A percentile compares a stretch with the other conserved stretches of the same genome.
These are phyloP conservation scores for Ptychochromis oligacanthus DNA, from an alignment of 2,113 vertebrate genomes.

Conservation along the genomic window DNA sequence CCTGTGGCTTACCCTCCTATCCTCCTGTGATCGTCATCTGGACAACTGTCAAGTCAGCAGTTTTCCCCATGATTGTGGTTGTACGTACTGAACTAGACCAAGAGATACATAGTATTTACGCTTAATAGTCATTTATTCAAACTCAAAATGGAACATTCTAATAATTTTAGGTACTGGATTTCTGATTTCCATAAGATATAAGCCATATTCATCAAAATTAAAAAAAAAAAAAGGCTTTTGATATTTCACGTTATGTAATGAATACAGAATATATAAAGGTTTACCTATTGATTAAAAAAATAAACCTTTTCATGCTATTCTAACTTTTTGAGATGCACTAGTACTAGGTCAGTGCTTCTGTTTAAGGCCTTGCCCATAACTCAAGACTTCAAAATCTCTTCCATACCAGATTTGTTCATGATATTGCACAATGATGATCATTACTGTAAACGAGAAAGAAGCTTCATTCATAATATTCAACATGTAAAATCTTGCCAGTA, in stretches of 20 bases:
- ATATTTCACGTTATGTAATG: too few species aligned
- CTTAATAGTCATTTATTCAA: too few species aligned
- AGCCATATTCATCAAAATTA: too few species aligned
- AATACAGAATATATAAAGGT: too few species aligned
- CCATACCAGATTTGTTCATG: background rate
- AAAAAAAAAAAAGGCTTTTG: too few species aligned
- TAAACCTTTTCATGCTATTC: too few species aligned
- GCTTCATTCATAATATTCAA: constrained; percentile 8
- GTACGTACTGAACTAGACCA: background rate
- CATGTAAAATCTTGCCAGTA: background rate
- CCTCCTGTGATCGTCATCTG: background rate
- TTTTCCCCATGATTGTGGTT: background rate
- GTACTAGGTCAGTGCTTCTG: background rate
- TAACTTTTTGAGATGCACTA: background rate
- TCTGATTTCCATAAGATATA: too few species aligned
- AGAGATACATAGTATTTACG: too few species aligned
- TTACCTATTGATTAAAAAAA: too few species aligned
- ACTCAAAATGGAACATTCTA: too few species aligned
- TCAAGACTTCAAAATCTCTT: background rate
- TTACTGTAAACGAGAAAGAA: background rate
- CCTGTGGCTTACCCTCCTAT: background rate
- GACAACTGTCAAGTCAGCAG: background rate
- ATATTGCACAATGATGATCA: constrained; percentile 6
- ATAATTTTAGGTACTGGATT: too few species aligned
- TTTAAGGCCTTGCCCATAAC: background rate